These are phyloP conservation scores for Oscheius sp. DNA, from an alignment of 2,888 invertebrate species.

Conservation along the genomic window DNA sequence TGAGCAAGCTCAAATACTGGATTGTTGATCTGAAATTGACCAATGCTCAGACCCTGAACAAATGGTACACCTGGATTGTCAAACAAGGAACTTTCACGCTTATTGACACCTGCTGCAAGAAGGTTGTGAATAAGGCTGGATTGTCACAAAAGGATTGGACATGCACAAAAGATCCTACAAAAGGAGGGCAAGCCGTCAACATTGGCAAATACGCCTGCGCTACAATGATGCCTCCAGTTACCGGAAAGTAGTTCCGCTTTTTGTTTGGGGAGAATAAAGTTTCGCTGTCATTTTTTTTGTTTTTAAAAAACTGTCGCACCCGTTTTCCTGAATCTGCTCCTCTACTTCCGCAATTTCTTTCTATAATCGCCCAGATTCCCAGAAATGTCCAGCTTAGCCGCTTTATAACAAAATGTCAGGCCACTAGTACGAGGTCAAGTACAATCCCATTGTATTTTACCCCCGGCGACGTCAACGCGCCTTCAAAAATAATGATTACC, in stretches of 20 bases:
- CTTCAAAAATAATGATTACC: too few relatives aligned
- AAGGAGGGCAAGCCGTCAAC: slow-evolving; percentile 2
- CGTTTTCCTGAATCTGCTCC: too few relatives aligned
- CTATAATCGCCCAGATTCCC: too few relatives aligned
- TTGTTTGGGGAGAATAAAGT: background rate
- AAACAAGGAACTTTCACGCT: background rate
- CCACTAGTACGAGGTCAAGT: too few relatives aligned
- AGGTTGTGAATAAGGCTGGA: background rate
- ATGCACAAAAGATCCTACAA: background rate
- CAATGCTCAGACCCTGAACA: background rate
- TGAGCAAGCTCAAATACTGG: background rate
- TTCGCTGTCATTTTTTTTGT: background rate
- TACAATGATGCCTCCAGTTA: background rate
- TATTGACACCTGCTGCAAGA: background rate
- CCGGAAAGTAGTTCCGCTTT: background rate
- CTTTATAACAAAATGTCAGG: too few relatives aligned
- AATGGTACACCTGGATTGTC: background rate
- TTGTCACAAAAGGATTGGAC: background rate
- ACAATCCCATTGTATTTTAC: too few relatives aligned
- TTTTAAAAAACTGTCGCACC: too few relatives aligned
- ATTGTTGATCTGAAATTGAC: background rate
- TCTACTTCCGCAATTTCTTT: too few relatives aligned
- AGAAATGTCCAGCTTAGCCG: too few relatives aligned
- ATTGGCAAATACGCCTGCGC: background rate
- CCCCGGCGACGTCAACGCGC: too few relatives aligned